Evolutionary conservation across 1,140 invertebrate genomes (phyloP), one percentile per base, ranked within the genome.

Genomic region (Helicoverpa zea): DNA sequence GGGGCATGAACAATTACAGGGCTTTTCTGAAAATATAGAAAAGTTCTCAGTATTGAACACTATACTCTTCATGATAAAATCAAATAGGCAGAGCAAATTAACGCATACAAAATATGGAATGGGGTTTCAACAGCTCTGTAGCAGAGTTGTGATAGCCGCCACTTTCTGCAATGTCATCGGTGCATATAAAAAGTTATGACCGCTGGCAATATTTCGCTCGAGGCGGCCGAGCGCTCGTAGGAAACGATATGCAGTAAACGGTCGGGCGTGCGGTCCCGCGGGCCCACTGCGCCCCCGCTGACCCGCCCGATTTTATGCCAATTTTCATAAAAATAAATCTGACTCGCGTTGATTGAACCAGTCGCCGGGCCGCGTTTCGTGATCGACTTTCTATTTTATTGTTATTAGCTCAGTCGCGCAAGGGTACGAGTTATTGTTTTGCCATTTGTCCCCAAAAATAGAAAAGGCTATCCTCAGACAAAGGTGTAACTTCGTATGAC

Each of bases 261-360:
- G 84, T 81, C 91, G 91, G 92, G 92, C 93, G 93, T 92, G 89
- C 87, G 91, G 92, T 93, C 92, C 92, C 92, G 87, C 88, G 92
- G 92, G 92, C 89, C 89, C 91, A 87, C 85, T 90, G 88, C 80
- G 85, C 83, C 86, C 87, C 82, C 86, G 86, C 87, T 93, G 92
- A 93, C 92, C 93, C 92, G 86, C 87, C 85, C 91, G 92, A 90
- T 90, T 94, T 94, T 93, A 94, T 94, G 92, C 93, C 92, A 94
- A 94, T 94, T 94, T 94, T 94, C 93, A 94, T 94, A 94, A 94
- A 94, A 94, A 94, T 94, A 94, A 94, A 94, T 94, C 93, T 91
- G 93, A 91, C 86, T 91, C 89, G 85, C 85, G 90, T 90, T 95
- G 93, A 94, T 95, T 95, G 93, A 95, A 94, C 92, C 92, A 92